Evolutionary conservation across 2,113 vertebrate genomes (phyloP), one percentile per base, ranked within the genome.

Genomic region (Holacanthus passer): DNA sequence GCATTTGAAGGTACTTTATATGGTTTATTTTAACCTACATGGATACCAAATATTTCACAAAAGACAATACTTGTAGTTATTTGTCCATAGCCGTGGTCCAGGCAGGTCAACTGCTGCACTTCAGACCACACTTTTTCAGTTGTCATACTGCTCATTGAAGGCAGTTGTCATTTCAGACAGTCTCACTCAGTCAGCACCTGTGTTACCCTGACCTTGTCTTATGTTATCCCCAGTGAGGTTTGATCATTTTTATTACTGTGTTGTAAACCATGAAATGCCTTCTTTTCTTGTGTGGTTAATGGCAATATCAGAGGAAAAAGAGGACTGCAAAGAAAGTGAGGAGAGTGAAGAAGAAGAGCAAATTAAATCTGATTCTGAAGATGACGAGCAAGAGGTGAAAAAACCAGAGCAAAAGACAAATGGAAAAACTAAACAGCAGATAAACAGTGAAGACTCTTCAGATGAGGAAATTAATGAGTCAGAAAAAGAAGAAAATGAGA

Each of bases 271-370:
- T 66, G 17, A 50, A 65, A 39, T 52, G 1, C 45, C 37, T 17
- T 83, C 2, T 78, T 20, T 48, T 62, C 10, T 69, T 66, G 22
- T 68, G 14, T 50, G 62, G 2, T 43, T 58, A 5, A 32, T 52
- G 43, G 56, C 74, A 91, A 89, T 93, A 71, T 86, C 72, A 0
- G 85, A 85, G 56, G 69, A 81, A 6, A 22, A 80, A 19, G 64
- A 79, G 7, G 55, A 65, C 13, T 1, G 0, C 50, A 76, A 86
- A 41, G 70, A 11, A 64, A 87, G 58, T 55, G 75, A 83, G 14
- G 52, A 56, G 45, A 74, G 81, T 35, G 39, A 71, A 19, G 63
- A 71, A 20, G 74, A 83, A 48, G 72, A 83, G 9, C 35, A 81
- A 60, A 47, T 4, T 3, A 19, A 77, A 60, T 87, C 79, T 66